Percentiles rank a stretch among this genome's conserved stretches.
Evolutionary conservation across 2,888 invertebrate species (phyloP).

Genomic region (Orthosia incerta): DNA sequence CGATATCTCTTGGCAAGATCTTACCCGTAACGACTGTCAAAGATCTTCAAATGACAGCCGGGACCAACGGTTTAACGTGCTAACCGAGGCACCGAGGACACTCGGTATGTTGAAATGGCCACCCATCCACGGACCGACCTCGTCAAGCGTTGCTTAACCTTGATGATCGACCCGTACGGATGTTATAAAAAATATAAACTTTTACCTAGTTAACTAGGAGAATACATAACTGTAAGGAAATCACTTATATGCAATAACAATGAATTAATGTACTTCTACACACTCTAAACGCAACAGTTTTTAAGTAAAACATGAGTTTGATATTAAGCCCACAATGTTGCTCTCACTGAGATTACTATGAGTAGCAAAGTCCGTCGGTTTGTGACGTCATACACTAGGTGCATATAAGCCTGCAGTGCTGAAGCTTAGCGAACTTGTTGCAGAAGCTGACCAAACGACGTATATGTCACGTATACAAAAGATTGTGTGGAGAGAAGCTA

Average conservation of each 20-base stretch:
- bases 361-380: conserved; percentile 4
- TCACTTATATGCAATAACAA: not conserved
- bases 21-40: no score
- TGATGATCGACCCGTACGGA: no score
- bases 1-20: no score
- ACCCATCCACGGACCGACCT: no score
- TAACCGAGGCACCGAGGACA: no score
- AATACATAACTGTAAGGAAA: not conserved
- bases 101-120: no score
- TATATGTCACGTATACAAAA: conserved; percentile 3
- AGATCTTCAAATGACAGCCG: no score
- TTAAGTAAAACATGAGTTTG: not conserved
- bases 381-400: conserved; percentile 23
- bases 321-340: not conserved
- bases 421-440: conserved; percentile 37
- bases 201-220: not conserved
- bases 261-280: not conserved
- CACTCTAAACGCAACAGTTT: not conserved
- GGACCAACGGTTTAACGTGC: no score
- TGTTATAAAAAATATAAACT: no score
- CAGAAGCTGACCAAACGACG: not conserved
- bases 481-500: not conserved
- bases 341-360: conserved; percentile 9
- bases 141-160: no score
- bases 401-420: conserved; percentile 14